Evolutionary conservation across 2,888 invertebrate species (phyloP).

Genomic region (Lasius fuliginosus): DNA sequence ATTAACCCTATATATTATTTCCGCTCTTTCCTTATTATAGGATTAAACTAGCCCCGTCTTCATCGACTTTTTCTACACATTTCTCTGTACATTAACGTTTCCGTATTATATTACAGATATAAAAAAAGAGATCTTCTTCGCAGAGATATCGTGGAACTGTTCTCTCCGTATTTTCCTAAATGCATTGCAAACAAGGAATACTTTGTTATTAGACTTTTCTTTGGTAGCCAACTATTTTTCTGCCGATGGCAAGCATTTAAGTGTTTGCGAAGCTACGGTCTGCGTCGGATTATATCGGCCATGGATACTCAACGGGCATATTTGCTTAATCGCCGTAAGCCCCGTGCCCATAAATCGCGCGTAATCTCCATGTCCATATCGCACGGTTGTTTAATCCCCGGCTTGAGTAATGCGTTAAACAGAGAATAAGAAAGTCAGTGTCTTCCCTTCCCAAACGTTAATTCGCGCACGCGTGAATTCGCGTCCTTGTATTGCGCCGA

Average conservation of each 20-base stretch:
- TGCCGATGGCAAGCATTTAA: background rate
- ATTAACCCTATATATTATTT: background rate
- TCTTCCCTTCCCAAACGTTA: background rate
- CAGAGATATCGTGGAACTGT: background rate
- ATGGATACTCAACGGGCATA: constrained; percentile 15
- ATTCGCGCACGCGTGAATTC: background rate
- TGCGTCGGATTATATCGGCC: constrained; percentile 24
- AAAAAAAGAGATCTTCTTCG: background rate
- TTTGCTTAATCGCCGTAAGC: constrained; percentile 38
- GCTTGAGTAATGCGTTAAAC: constrained; percentile 32
- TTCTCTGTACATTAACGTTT: background rate
- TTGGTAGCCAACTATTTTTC: background rate
- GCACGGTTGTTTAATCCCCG: background rate
- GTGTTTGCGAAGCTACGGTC: background rate
- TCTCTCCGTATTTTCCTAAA: background rate
- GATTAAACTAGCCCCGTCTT: background rate
- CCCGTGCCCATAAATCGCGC: constrained; percentile 31
- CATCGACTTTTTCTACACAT: background rate
- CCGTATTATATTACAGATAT: background rate
- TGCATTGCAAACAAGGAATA: constrained; percentile 1
- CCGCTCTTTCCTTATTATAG: background rate
- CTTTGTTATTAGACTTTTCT: background rate
- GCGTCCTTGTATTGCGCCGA: background rate
- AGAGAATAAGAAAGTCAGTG: constrained; percentile 21
- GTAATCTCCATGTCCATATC: constrained; percentile 40